Base-by-base conservation (phyloP, 2,888 invertebrate species). In the Callinectes sapidus region DNA sequence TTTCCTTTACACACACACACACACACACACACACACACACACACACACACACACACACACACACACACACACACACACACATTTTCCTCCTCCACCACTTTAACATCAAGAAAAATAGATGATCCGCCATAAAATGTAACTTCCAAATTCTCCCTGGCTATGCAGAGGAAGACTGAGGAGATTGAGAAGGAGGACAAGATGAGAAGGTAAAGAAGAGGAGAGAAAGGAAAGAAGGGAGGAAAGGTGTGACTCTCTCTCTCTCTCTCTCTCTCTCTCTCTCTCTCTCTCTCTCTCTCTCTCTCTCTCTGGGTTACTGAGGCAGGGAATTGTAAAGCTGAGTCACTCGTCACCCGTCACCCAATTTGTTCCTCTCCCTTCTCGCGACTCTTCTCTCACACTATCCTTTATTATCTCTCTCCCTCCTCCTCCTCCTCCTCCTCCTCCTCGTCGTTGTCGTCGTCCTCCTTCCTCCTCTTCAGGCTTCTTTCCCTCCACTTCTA, bases 321-420 rank as follows among this genome's bases (percentile, higher is more conserved):
- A 28, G 71, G 28, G 71, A 71, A 71, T 71, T 28, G 71, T 71
- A 71, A 71, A 10, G 71, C 28, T 28, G 71, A n/a, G 71, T 71
- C 71, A 71, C 71, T n/a, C 71, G 71, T 71, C 71, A 28, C 71
- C 71, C 28, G 71, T 71, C 71, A 71, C 71, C 71, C 71, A 71
- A 71, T 71, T 71, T 71, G 71, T 71, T 71, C 71, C 48, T 48
- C 87, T 18, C 85, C 39, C 85, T 85, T 16, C 85, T 39, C 85
- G 13, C n/a, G 42, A 23, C 87, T 35, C 66, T 61, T 32, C 55
- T 32, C 89, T 14, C 35, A 39, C 89, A 61, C 89, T n/a, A n/a
- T 35, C 35, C 32, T 71, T 71, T 71, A 71, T 71, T 71, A 71
- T 71, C 71, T 71, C 32, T 81, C 1, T n/a, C 35, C 35, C 18